Conservation (phyloP, 2,113 vertebrate species). For the Sitta europaea region DNA sequence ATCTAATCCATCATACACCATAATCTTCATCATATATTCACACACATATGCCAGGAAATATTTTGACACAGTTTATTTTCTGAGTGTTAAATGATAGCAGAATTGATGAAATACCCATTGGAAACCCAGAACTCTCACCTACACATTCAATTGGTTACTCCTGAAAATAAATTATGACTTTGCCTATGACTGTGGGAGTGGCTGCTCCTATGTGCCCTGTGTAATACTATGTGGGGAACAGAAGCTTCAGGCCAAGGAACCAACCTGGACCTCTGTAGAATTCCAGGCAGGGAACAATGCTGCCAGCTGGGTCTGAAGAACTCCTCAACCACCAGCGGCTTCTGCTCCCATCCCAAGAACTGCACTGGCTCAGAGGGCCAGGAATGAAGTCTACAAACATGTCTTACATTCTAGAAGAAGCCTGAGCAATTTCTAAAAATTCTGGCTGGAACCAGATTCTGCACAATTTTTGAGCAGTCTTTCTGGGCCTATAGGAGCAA, state of each 20-base stretch:
- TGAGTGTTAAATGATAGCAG: neutral
- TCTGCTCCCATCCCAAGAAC: neutral
- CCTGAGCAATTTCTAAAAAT: neutral
- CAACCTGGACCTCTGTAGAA: accelerated
- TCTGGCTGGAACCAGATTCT: neutral
- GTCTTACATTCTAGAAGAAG: neutral
- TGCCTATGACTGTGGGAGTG: neutral
- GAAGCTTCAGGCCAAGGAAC: neutral
- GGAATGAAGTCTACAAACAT: neutral
- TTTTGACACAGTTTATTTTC: neutral
- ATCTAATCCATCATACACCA: neutral
- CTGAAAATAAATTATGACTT: neutral
- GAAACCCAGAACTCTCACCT: neutral
- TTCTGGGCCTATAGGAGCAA: accelerated
- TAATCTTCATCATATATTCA: neutral
- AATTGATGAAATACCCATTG: neutral
- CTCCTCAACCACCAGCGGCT: neutral
- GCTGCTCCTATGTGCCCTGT: neutral
- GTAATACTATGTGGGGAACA: accelerated
- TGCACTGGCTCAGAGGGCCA: neutral
- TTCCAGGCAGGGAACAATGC: neutral
- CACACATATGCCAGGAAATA: neutral
- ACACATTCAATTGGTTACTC: neutral
- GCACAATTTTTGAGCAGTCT: neutral
- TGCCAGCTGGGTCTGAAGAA: neutral